Base-by-base conservation (phyloP, 64 coral and sea anemone genomes). In the Dendrophyllia cribrosa region DNA sequence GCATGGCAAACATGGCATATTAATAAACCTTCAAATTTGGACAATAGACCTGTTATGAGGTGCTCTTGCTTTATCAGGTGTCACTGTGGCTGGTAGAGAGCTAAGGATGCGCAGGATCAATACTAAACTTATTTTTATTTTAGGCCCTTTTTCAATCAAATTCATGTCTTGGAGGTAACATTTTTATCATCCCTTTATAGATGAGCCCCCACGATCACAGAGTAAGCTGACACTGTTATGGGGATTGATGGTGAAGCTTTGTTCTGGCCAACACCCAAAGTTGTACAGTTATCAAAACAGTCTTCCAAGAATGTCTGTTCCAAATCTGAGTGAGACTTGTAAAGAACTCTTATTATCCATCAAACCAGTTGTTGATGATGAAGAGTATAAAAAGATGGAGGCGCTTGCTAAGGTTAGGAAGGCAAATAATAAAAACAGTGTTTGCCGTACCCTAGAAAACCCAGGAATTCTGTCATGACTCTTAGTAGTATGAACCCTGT, bases 201-300 rank as follows among this genome's bases (percentile, higher is more conserved):
- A 98, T 91, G 93, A 98, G 59, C 85, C 73, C 22, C 96, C 96
- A 75, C 64, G 96, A 68, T 93, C 93, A 52, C 96, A 98, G 51
- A 91, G 96, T 44, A 91, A 88, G 16, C 58, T 93, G 46, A 98
- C 96, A 25, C 70, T 98, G 22, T 48, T 86, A 20, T 98, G 96
- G 96, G 96, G 93, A 74, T 74, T 55, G 62, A 59, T 98, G 60
- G 93, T 98, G 24, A 94, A 85, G 13, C 3, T 98, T 34, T 93
- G 89, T 77, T 79, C 89, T 83, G 96, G 96, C 12, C 66, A 79
- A 9, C 88, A 93, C 63, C 96, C 96, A 48, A 85, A 86, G 25
- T 61, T 95, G 9, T 98, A 93, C 68, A 98, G 96, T 51, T 98
- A 93, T 52, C 96, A 98, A 23, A 98, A 98, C 83, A 95, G 93